These are phyloP conservation scores for Monochamus saltuarius DNA, from an alignment of 1,140 invertebrate genomes.

Conservation along the genomic window DNA sequence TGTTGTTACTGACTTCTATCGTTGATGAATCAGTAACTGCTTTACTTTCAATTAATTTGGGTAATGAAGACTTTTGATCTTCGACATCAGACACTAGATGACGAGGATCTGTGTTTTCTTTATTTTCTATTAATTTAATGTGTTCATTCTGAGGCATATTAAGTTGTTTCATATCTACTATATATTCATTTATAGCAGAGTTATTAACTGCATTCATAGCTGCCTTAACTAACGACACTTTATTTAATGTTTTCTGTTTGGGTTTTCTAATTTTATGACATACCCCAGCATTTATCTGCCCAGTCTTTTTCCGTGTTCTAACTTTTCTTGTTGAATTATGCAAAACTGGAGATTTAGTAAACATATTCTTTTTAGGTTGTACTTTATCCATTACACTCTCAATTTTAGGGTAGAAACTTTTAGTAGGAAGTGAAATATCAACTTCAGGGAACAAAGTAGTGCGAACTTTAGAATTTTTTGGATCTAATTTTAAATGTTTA, in stretches of 20 bases:
- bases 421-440: slow-evolving; percentile 52
- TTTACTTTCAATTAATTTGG: no score
- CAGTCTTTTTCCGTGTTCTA: slow-evolving; percentile 36
- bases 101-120: slow-evolving; percentile 11
- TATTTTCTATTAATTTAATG: slow-evolving; percentile 10
- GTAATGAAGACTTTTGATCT: no score
- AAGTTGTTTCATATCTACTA: slow-evolving; percentile 38
- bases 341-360: neutral
- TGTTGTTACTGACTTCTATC: neutral
- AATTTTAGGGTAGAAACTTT: slow-evolving; percentile 58
- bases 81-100: no score
- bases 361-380: slow-evolving; percentile 15
- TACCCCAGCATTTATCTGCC: slow-evolving; percentile 60
- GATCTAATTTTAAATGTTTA: slow-evolving; percentile 37
- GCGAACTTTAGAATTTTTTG: slow-evolving; percentile 43
- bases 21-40: no score
- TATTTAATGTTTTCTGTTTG: slow-evolving; percentile 50
- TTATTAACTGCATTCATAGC: slow-evolving; percentile 42
- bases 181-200: slow-evolving; percentile 44
- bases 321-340: slow-evolving; percentile 17
- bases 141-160: slow-evolving; percentile 20
- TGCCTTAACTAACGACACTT: slow-evolving; percentile 34
- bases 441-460: slow-evolving; percentile 45
- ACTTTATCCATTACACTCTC: slow-evolving; percentile 33
- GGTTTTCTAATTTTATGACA: slow-evolving; percentile 58